phyloP scores from a whole-genome alignment of 2,113 vertebrate species.

The Petrocephalus zakoni region DNA sequence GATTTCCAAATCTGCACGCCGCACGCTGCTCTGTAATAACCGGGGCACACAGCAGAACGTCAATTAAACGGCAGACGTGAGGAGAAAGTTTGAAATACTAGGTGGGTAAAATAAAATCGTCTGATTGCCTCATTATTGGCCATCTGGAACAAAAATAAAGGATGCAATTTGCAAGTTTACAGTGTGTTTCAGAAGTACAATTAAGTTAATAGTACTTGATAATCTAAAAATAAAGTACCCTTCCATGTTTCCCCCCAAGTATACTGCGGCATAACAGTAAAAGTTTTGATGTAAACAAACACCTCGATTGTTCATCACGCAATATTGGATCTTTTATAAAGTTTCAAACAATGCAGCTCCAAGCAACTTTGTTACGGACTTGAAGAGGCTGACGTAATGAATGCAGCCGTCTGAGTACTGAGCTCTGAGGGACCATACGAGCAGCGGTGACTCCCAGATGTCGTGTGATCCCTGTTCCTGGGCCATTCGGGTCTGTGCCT shows the following conservation, averaged over 20 bases:
- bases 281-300: conserved; percentile 10
- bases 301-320: conserved; percentile 5
- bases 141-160: conserved; percentile 22
- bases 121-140: conserved; percentile 22
- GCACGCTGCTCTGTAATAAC: conserved; percentile 16
- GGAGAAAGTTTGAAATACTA: conserved; percentile 15
- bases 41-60: conserved; percentile 27
- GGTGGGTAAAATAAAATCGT: conserved; percentile 18
- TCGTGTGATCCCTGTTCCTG: no score
- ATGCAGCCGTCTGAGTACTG: neutral
- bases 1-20: conserved; percentile 15
- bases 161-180: conserved; percentile 12
- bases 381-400: neutral
- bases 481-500: neutral
- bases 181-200: conserved; percentile 10
- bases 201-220: conserved; percentile 17
- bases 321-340: neutral
- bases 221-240: conserved; percentile 15
- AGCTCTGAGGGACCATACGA: neutral
- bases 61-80: conserved; percentile 21
- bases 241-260: conserved; percentile 6
- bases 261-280: conserved; percentile 10
- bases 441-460: neutral
- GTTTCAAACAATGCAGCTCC: neutral
- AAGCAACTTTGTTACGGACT: neutral